phyloP scores from a whole-genome alignment of 2,888 invertebrate genomes.

The Malthinus flaveolus region DNA sequence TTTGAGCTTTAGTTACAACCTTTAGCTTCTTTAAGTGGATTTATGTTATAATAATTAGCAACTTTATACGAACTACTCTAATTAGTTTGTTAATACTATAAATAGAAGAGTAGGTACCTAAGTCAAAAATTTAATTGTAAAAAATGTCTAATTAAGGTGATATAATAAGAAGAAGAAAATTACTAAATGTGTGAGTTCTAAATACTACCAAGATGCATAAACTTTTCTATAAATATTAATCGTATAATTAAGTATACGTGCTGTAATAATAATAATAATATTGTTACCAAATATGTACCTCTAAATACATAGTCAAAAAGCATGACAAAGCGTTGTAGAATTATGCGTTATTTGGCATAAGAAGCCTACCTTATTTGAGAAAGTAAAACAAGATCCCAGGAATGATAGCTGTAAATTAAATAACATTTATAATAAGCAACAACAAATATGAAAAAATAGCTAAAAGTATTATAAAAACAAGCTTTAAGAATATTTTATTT shows the following conservation, averaged over 20 bases:
- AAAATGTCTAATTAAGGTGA: too few species aligned
- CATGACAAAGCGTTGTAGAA: constrained; percentile 12
- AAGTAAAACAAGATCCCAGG: constrained; percentile 26
- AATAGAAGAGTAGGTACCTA: too few species aligned
- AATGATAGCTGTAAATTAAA: constrained; percentile 23
- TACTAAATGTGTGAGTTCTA: not conserved
- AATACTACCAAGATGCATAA: constrained; percentile 6
- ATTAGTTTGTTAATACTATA: too few species aligned
- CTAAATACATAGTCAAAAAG: constrained; percentile 3
- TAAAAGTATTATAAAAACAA: too few species aligned
- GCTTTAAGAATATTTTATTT: too few species aligned
- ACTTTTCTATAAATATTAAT: not conserved
- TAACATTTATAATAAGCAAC: constrained; percentile 22
- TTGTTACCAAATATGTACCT: not conserved
- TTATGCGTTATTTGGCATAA: constrained; percentile 16
- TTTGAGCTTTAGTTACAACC: too few species aligned
- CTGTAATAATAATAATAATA: not conserved
- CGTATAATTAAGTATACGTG: constrained; percentile 2
- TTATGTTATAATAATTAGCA: too few species aligned
- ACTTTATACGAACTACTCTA: too few species aligned
- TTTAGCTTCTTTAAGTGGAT: too few species aligned
- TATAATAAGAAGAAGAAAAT: not conserved
- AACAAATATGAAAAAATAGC: not conserved
- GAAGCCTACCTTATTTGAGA: constrained; percentile 25
- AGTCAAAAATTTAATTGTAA: too few species aligned